Conservation (phyloP, 2,113 vertebrate genomes). For the Podiceps cristatus region DNA sequence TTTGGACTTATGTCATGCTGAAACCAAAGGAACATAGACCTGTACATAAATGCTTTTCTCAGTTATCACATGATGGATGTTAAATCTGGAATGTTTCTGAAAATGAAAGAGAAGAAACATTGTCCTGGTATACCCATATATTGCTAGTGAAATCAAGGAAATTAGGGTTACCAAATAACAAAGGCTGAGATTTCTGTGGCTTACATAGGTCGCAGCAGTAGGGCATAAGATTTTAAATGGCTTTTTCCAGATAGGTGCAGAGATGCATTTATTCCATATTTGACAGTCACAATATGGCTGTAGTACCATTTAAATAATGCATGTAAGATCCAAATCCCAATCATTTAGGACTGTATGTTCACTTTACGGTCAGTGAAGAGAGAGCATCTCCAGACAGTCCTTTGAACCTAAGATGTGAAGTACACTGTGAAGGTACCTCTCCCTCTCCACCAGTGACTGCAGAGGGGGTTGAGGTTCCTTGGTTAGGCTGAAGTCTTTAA, state of each 20-base stretch:
- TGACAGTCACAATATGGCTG: background rate
- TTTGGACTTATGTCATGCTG: accelerated
- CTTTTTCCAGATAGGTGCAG: background rate
- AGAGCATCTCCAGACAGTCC: background rate
- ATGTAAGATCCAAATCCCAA: background rate
- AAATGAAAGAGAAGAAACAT: background rate
- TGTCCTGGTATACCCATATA: background rate
- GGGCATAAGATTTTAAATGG: background rate
- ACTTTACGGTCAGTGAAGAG: background rate
- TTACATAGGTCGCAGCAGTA: background rate
- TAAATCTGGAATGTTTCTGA: background rate
- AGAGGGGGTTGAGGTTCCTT: background rate
- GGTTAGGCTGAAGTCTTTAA: background rate
- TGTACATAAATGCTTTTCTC: background rate
- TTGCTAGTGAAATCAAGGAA: background rate
- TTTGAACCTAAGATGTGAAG: background rate
- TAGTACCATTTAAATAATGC: background rate
- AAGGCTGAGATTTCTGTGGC: background rate
- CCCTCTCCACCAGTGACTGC: background rate
- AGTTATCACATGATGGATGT: background rate
- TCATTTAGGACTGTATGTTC: background rate
- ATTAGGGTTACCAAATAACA: background rate
- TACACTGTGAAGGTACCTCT: background rate
- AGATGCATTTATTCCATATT: background rate
- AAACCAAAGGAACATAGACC: background rate